Base-by-base conservation (phyloP, 2,797 vertebrate species). In the Falco biarmicus region DNA sequence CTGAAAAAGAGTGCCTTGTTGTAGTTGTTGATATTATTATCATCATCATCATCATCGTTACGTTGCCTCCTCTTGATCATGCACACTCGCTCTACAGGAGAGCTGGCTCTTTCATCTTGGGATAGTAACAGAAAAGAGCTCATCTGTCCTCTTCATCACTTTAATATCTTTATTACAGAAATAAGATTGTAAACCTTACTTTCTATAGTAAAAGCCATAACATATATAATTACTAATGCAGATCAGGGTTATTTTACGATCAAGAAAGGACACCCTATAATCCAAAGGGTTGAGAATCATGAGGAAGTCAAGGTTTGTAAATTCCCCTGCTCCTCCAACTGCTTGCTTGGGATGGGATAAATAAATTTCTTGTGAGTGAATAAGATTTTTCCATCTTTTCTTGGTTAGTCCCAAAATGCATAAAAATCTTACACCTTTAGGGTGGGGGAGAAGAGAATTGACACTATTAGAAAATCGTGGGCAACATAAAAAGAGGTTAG, bases 81-180 rank as follows among this genome's bases (percentile, higher is more conserved):
- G 31, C 15, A 11, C 4, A 2, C 11, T 31, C 28, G 26, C 5
- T 21, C 25, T 45, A 2, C 26, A 61, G 50, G 15, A 65, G 6
- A 0, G 1, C 25, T 43, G 54, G 11, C 29, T 60, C 22, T 47
- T 19, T 41, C 6, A 7, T 32, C 32, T 61, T 56, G 11, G 12
- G 12, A 24, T 31, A 28, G 37, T 8, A 39, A 22, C 37, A 89
- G n/a, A 39, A 61, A 87, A 83, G 3, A 60, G 28, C 26, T 76
- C 26, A 15, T 32, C 29, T 26, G 1, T 48, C 9, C 8, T 64
- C 29, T n/a, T 81, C 0, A 0, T 43, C 1, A 0, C 26, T 68
- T 87, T 66, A 83, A n/a, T 19, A 34, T 45, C 17, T 84, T 51
- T 66, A 51, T n/a, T 69, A 56, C 4, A 79, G 47, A 79, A 75